phyloP scores from a whole-genome alignment of 1,140 invertebrate genomes.

The Tetragonula clypearis region DNA sequence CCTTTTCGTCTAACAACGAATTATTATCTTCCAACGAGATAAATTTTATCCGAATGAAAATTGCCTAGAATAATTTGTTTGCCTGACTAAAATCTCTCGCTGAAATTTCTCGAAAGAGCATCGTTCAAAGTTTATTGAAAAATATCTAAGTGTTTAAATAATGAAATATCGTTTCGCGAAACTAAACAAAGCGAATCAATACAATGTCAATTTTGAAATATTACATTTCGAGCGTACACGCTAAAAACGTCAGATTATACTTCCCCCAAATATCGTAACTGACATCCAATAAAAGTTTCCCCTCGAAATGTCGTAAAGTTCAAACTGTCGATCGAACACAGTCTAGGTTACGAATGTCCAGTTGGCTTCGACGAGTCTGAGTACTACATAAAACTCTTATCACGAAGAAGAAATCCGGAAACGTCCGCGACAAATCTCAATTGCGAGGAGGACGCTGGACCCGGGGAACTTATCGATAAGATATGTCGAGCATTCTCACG shows the following conservation, averaged over 20 bases:
- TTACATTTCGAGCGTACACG: too few relatives aligned
- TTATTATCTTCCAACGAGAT: neutral
- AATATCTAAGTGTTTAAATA: neutral
- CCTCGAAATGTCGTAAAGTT: neutral
- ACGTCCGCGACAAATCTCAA: neutral
- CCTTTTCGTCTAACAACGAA: too few relatives aligned
- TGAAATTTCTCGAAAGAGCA: neutral
- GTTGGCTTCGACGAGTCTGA: slow-evolving; percentile 63
- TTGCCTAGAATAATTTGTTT: neutral
- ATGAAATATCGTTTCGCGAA: neutral
- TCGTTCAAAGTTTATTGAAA: neutral
- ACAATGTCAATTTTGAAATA: neutral
- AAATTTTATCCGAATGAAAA: neutral
- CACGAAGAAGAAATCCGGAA: neutral
- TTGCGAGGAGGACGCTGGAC: neutral
- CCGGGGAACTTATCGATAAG: slow-evolving; percentile 18
- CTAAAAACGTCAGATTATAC: neutral
- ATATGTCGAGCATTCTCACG: slow-evolving; percentile 44
- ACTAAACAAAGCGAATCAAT: neutral
- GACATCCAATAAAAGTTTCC: neutral
- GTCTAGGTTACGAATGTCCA: slow-evolving; percentile 58
- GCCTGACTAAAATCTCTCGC: neutral
- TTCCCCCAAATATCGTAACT: neutral
- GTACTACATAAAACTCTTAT: slow-evolving; percentile 65
- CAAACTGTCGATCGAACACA: neutral